Evolutionary conservation across 2,113 vertebrate species (phyloP), one percentile per base, ranked within the genome.

Genomic region (Leucosticte australis): DNA sequence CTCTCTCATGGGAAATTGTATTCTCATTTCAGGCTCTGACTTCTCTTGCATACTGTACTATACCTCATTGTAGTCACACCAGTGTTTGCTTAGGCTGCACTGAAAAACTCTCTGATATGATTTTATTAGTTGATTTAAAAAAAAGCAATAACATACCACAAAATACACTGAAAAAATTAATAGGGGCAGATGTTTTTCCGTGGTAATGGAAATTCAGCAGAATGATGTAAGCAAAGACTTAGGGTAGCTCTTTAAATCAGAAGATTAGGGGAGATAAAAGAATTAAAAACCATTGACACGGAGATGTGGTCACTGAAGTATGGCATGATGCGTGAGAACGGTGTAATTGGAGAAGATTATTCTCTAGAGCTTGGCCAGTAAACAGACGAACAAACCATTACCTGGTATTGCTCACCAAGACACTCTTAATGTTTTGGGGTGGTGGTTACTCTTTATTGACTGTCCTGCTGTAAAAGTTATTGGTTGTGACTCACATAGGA

Each of bases 1-100:
- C 50, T 90, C 79, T 91, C 91, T 96, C 96, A 75, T 94, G 94
- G 97, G 95, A 97, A 97, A 97, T 92, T 60, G 90, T 88, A 91
- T 97, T 96, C 95, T 90, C 91, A 78, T 93, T 90, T 89, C 55
- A 94, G 68, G 59, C 70, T 16, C 86, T 47, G 69, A 84, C 52
- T 96, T 94, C 82, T 93, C 64, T 47, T 93, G 83, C 92, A 68
- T 93, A 62, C 83, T 96, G 64, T 95, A 41, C 87, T 91, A n/a
- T 87, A 88, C 52, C 85, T 97, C 87, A 90, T 92, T 96, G 94
- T 95, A 94, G 63, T 80, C 83, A 77, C 67, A 7, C 7, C 52
- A 67, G 64, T 91, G 62, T 96, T 95, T 95, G 65, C 59, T 76
- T 86, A 80, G 76, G 77, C 62, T 91, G 63, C n/a, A 18, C 70